phyloP scores from a whole-genome alignment of 2,888 invertebrate genomes.

The Smittia aterrima region DNA sequence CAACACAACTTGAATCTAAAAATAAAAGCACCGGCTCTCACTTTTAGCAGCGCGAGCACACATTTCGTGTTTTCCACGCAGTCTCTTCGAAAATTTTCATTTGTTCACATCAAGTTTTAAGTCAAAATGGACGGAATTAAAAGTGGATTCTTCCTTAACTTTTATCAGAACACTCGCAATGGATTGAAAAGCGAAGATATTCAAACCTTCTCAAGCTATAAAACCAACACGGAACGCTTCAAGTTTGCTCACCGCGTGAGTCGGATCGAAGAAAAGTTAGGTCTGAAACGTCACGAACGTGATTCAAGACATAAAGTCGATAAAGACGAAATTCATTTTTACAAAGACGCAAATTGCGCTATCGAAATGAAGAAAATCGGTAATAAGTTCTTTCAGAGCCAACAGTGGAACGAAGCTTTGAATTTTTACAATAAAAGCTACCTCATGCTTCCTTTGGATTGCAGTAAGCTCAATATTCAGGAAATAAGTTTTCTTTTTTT shows the following conservation, averaged over 20 bases:
- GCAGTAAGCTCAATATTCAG: constrained; percentile 60
- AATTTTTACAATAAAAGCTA: constrained; percentile 69
- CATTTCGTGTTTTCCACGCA: constrained; percentile 24
- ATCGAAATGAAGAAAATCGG: constrained; percentile 68
- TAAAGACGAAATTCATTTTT: constrained; percentile 53
- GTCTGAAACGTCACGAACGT: constrained; percentile 55
- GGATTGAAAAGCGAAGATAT: constrained; percentile 59
- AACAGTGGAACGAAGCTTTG: constrained; percentile 67
- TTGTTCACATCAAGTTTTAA: background rate
- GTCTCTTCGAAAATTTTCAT: constrained; percentile 30
- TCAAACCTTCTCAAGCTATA: constrained; percentile 63
- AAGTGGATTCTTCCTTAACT: constrained; percentile 62
- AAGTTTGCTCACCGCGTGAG: constrained; percentile 59
- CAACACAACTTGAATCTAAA: constrained; percentile 15
- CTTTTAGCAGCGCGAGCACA: background rate
- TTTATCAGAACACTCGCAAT: constrained; percentile 61
- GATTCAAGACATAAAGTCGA: constrained; percentile 46
- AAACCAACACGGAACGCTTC: constrained; percentile 65
- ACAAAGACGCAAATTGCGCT: constrained; percentile 60
- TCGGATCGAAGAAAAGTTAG: constrained; percentile 56
- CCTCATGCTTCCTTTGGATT: constrained; percentile 63
- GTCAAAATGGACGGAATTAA: constrained; percentile 42
- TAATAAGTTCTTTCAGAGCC: constrained; percentile 69
- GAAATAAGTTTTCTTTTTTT: background rate
- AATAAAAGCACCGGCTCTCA: constrained; percentile 37